A percentile compares a stretch with the other conserved stretches of the same genome.
Conservation (phyloP, 2,888 invertebrate genomes). For the Ernsta delagoae region DNA sequence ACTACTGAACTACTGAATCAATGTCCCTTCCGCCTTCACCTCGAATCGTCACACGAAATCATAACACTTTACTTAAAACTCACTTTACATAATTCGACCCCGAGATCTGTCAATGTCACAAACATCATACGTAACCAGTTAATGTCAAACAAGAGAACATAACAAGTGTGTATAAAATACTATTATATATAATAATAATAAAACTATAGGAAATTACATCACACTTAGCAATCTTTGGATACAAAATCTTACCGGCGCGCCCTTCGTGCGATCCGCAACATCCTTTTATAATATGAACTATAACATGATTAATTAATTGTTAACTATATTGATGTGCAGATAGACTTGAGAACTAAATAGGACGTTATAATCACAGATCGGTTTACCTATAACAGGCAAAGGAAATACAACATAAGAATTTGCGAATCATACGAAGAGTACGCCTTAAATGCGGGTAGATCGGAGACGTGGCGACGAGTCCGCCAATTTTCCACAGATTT, state of each 20-base stretch:
- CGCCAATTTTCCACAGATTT: no score
- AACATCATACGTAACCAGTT: slow-evolving; percentile 59
- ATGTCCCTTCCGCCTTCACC: slow-evolving; percentile 36
- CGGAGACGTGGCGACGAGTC: background rate
- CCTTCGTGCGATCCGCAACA: slow-evolving; percentile 32
- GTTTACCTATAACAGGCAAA: slow-evolving; percentile 24
- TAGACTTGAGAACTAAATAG: slow-evolving; percentile 41
- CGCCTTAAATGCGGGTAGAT: slow-evolving; percentile 25
- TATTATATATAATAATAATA: slow-evolving; percentile 65
- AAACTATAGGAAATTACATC: slow-evolving; percentile 81
- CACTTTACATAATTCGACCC: slow-evolving; percentile 55
- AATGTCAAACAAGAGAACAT: slow-evolving; percentile 73
- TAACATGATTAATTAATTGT: slow-evolving; percentile 10
- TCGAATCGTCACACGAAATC: slow-evolving; percentile 41
- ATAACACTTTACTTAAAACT: slow-evolving; percentile 40
- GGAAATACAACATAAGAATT: slow-evolving; percentile 4
- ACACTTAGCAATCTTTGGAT: slow-evolving; percentile 83
- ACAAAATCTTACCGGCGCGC: slow-evolving; percentile 69
- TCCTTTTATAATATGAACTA: slow-evolving; percentile 24
- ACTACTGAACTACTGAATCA: slow-evolving; percentile 1
- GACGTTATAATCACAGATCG: slow-evolving; percentile 38
- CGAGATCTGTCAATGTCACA: slow-evolving; percentile 67
- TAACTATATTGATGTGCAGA: slow-evolving; percentile 1
- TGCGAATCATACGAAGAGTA: slow-evolving; percentile 26
- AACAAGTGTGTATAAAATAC: slow-evolving; percentile 68